A percentile compares a stretch with the other conserved stretches of the same genome.
Evolutionary conservation across 2,797 vertebrate species (phyloP).

Genomic region (Muscicapa striata): DNA sequence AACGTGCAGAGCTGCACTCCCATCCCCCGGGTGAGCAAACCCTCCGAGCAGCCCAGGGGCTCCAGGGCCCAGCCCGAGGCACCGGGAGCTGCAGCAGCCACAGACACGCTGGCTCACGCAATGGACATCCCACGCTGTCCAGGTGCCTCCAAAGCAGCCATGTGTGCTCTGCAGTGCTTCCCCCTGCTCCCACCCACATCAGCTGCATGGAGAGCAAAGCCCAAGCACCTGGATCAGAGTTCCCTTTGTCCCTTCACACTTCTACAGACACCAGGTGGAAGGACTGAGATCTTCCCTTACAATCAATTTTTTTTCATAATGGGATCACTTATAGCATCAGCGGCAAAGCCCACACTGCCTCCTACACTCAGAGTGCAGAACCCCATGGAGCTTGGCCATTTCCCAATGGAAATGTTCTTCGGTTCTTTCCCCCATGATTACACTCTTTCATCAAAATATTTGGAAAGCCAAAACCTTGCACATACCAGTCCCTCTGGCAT

Average conservation of each 20-base stretch:
- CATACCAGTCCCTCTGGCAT: no score
- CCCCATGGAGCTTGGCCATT: no score
- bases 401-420: no score
- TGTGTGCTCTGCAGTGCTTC: not conserved
- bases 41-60: not conserved
- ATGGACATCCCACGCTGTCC: not conserved
- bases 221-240: not conserved
- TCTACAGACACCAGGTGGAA: not conserved
- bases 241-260: not conserved
- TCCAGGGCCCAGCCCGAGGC: not conserved
- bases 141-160: not conserved
- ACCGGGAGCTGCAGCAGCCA: not conserved
- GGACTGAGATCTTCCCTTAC: not conserved
- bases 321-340: no score
- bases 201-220: not conserved
- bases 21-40: not conserved
- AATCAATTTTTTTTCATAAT: no score
- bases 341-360: no score
- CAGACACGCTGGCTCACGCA: fast-evolving
- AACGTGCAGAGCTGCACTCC: not conserved
- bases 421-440: no score
- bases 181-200: not conserved
- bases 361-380: no score
- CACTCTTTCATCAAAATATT: no score
- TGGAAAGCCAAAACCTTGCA: no score